Conservation (phyloP, 2,888 invertebrate species). For the Tethea ocularis region DNA sequence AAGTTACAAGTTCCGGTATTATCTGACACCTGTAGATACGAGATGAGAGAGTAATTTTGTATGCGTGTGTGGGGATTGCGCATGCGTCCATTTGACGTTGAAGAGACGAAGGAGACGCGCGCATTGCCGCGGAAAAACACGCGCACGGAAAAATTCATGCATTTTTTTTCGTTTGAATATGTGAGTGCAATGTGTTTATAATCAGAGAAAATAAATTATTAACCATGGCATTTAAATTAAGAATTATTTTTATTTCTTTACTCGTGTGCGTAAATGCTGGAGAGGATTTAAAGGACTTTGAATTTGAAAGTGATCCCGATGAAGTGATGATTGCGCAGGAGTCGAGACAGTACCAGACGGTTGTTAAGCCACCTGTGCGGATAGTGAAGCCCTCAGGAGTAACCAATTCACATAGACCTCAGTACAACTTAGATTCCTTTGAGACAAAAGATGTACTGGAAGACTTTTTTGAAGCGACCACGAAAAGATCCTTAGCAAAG, state of each 20-base stretch:
- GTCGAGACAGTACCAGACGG: slow-evolving; percentile 67
- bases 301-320: slow-evolving; percentile 59
- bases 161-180: slow-evolving; percentile 28
- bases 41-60: slow-evolving; percentile 61
- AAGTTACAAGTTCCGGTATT: slow-evolving; percentile 77
- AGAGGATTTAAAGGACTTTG: slow-evolving; percentile 64
- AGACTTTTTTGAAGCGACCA: slow-evolving; percentile 50
- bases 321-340: slow-evolving; percentile 78
- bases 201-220: background rate
- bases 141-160: slow-evolving; percentile 32
- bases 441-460: slow-evolving; percentile 63
- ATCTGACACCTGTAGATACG: slow-evolving; percentile 70
- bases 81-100: slow-evolving; percentile 64
- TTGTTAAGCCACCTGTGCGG: slow-evolving; percentile 63
- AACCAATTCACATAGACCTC: slow-evolving; percentile 76
- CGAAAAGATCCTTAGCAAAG: slow-evolving; percentile 49
- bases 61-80: slow-evolving; percentile 53
- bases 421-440: slow-evolving; percentile 74
- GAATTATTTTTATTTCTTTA: slow-evolving; percentile 43
- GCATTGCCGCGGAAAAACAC: slow-evolving; percentile 52
- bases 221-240: slow-evolving; percentile 15
- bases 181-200: slow-evolving; percentile 29
- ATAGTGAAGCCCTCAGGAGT: slow-evolving; percentile 65
- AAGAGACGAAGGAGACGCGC: slow-evolving; percentile 59
- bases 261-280: slow-evolving; percentile 44